Evolutionary conservation across 1,140 invertebrate species (phyloP).

Genomic region (Apis florea): DNA sequence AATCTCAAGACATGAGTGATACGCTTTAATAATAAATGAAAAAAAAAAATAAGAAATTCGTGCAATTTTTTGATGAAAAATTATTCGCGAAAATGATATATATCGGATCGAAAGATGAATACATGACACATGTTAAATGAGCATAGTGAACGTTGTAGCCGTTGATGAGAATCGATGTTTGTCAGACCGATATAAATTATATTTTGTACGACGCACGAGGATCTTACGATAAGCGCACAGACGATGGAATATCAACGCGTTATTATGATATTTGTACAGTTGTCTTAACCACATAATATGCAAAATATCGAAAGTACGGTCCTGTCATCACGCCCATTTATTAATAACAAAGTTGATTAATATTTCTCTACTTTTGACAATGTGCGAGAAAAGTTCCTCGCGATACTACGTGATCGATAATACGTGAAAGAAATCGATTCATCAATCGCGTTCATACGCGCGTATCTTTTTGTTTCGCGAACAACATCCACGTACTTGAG

Average conservation of each 20-base stretch:
- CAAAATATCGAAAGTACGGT: not conserved
- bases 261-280: conserved; percentile 56
- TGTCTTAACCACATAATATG: conserved; percentile 39
- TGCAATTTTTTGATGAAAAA: too few species aligned
- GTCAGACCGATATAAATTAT: conserved; percentile 37
- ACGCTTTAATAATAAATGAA: too few species aligned
- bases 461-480: conserved; percentile 7
- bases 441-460: not conserved
- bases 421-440: conserved; percentile 2
- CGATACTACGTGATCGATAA: not conserved
- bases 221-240: conserved; percentile 46
- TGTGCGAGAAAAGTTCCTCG: not conserved
- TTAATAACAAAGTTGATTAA: not conserved
- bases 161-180: conserved; percentile 31
- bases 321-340: not conserved
- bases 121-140: not conserved
- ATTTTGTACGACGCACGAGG: conserved; percentile 20
- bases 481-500: conserved; percentile 23
- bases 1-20: too few species aligned
- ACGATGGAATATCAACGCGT: conserved; percentile 36
- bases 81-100: too few species aligned
- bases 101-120: too few species aligned
- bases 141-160: not conserved
- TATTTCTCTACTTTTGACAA: not conserved
- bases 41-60: too few species aligned